phyloP scores from a whole-genome alignment of 2,888 invertebrate species.

The Andrena minutula region DNA sequence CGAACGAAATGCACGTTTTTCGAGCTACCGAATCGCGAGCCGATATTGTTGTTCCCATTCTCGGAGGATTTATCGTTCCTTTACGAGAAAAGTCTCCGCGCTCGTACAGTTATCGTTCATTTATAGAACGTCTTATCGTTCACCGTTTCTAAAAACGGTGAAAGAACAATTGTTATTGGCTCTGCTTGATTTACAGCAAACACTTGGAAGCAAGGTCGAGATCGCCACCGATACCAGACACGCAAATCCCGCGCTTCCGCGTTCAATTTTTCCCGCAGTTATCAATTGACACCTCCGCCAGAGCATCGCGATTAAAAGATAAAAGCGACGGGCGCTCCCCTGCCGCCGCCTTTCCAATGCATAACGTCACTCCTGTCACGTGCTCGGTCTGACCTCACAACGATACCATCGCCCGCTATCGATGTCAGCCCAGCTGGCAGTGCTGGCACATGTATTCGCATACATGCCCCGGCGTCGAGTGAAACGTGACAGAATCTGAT shows the following conservation, averaged over 20 bases:
- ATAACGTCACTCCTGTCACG: slow-evolving; percentile 36
- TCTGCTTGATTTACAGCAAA: not conserved
- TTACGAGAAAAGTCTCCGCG: not conserved
- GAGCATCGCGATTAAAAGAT: slow-evolving; percentile 27
- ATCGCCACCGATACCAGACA: not conserved
- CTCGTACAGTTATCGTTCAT: not conserved
- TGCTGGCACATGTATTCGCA: not conserved
- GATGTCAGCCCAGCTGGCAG: slow-evolving; percentile 40
- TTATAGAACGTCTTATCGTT: not conserved
- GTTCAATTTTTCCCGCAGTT: not conserved
- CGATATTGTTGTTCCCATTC: not conserved
- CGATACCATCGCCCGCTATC: slow-evolving; percentile 38
- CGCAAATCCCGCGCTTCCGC: slow-evolving; percentile 12
- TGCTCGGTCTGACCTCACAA: slow-evolving; percentile 26
- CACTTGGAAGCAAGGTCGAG: not conserved
- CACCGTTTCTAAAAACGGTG: not conserved
- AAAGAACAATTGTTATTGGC: not conserved
- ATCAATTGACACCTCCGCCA: not conserved
- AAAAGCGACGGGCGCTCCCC: slow-evolving; percentile 3
- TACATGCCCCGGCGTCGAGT: slow-evolving; percentile 17
- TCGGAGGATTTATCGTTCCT: not conserved
- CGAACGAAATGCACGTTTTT: not conserved
- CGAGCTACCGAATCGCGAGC: not conserved
- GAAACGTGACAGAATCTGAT: slow-evolving; percentile 49
- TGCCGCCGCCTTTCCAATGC: slow-evolving; percentile 16